These are phyloP conservation scores for Apodemia zela DNA, from an alignment of 2,888 invertebrate genomes.

Conservation along the genomic window DNA sequence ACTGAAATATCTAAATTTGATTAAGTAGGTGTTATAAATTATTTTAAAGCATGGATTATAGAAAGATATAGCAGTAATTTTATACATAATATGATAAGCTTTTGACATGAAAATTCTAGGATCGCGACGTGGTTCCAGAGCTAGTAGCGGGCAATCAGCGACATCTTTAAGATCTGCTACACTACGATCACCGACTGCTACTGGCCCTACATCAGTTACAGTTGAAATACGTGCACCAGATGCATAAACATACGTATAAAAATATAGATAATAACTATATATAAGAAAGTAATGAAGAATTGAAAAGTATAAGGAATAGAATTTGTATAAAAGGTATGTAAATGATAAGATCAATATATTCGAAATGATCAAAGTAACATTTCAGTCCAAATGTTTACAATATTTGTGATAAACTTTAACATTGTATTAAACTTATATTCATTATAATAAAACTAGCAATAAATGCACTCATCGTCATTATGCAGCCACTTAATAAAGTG, in stretches of 20 bases:
- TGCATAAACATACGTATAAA: constrained; percentile 29
- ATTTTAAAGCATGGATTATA: constrained; percentile 13
- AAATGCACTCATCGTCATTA: constrained; percentile 59
- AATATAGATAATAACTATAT: constrained; percentile 17
- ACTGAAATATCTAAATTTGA: not conserved
- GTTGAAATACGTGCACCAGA: constrained; percentile 87
- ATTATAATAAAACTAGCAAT: constrained; percentile 44
- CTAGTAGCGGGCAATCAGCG: constrained; percentile 89
- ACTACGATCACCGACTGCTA: constrained; percentile 61
- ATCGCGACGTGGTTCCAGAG: constrained; percentile 86
- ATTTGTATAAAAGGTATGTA: constrained; percentile 18
- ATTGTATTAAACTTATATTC: constrained; percentile 59
- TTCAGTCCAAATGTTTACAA: constrained; percentile 70
- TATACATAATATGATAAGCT: not conserved
- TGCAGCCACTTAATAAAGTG: constrained; percentile 67
- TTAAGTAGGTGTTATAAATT: not conserved
- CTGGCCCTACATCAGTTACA: constrained; percentile 81
- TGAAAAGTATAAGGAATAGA: constrained; percentile 19
- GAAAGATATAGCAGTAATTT: not conserved
- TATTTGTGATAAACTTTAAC: constrained; percentile 72
- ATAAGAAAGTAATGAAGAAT: constrained; percentile 13
- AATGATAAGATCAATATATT: constrained; percentile 19
- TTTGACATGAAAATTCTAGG: constrained; percentile 48
- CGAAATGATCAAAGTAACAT: constrained; percentile 32
- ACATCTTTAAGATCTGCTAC: constrained; percentile 85